These are phyloP conservation scores for Nannoperca obscura DNA, from an alignment of 2,797 vertebrate genomes.

Conservation along the genomic window DNA sequence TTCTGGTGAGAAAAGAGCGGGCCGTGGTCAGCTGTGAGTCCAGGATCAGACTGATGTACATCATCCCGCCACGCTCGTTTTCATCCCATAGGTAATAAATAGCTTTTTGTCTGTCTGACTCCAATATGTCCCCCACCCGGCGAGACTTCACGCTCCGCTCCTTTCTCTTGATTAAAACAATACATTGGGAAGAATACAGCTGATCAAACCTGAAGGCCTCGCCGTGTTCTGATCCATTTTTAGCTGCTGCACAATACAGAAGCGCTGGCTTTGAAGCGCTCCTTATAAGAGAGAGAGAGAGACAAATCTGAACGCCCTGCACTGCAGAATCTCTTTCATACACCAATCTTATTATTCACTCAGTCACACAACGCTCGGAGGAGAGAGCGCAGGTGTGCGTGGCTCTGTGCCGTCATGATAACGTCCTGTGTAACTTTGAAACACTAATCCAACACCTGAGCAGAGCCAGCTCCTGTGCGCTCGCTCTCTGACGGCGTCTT, in stretches of 20 bases:
- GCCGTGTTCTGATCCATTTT: background rate
- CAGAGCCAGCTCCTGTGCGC: slow-evolving; percentile 34
- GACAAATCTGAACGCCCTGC: slow-evolving; percentile 22
- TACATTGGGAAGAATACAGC: background rate
- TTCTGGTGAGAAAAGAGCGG: background rate
- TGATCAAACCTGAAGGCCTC: rapidly evolving
- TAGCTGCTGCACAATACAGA: background rate
- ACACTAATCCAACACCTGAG: slow-evolving; percentile 54
- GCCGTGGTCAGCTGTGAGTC: background rate
- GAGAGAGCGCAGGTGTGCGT: slow-evolving; percentile 39
- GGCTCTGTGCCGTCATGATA: slow-evolving; percentile 19
- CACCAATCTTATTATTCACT: slow-evolving; percentile 15
- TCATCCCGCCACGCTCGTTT: background rate
- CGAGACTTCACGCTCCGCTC: background rate
- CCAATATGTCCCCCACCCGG: slow-evolving; percentile 12
- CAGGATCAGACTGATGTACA: slow-evolving; percentile 17
- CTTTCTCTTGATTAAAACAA: slow-evolving; percentile 18
- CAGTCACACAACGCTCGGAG: slow-evolving; percentile 14
- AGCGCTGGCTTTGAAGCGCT: background rate
- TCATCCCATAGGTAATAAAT: slow-evolving; percentile 45
- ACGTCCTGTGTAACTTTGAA: slow-evolving; percentile 22
- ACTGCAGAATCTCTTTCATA: slow-evolving; percentile 7
- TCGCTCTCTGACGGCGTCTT: slow-evolving; percentile 36
- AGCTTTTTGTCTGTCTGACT: background rate
- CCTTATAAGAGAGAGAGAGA: background rate